Evolutionary conservation across 2,888 invertebrate species (phyloP), one percentile per base, ranked within the genome.

Genomic region (Drosophila anceps): DNA sequence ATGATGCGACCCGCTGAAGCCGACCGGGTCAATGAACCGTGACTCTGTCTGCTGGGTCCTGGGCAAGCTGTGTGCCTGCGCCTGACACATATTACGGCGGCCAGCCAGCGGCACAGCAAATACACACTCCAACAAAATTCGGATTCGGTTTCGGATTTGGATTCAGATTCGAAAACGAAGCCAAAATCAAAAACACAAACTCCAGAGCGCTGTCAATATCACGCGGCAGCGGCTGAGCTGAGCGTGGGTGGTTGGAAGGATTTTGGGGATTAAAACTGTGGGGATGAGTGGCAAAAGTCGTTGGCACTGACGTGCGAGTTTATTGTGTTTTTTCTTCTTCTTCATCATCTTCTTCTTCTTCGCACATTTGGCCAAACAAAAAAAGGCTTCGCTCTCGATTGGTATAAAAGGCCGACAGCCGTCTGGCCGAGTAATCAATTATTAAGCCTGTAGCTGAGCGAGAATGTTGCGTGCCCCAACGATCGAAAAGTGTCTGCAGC

Each of bases 361-460:
- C 46, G 62, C 65, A 68, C 60, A 81, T 70, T 73, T 58, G 57
- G 57, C 65, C 24, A 60, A 51, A 53, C 27, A 39, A 39, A 35
- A 1, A 29, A 57, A 48, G 33, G 44, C 66, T 60, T 63, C 15
- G 51, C 33, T 44, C 35, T 48, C 18, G 57, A 31, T 20, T 39
- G 37, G 51, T 91, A 91, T 91, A 91, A 84, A 91, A 90, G 80
- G 71, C 61, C 27, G n/a, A 39, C 60, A 53, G 61, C 33, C 31
- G 54, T 15, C 54, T 66, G 44, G 39, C 57, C 61, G 69, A 68
- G 70, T 68, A 73, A 89, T 88, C 91, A 89, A 89, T 88, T 84
- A 83, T 70, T 55, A 58, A 82, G 74, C 62, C 60, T 54, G 46
- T 35, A 61, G 67, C 70, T 57, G 71, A 71, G 48, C 71, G 65